Conservation (phyloP, 1,140 invertebrate genomes). For the Drosophila orosa region DNA sequence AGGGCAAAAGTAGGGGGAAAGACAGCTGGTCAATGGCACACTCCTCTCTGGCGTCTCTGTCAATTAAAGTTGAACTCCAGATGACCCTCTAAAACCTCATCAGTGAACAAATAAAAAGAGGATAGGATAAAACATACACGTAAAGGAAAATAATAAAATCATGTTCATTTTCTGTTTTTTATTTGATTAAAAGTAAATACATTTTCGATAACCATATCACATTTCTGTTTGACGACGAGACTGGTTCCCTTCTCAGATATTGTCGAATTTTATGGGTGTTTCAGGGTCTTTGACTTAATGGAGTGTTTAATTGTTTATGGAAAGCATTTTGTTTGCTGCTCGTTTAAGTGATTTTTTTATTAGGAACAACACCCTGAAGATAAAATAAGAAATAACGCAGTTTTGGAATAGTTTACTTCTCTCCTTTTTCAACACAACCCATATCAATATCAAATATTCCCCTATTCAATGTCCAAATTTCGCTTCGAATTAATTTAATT, state of each 20-base stretch:
- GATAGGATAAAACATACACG: not conserved
- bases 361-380: not conserved
- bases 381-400: not conserved
- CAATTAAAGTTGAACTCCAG: conserved; percentile 50
- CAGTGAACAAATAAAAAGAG: conserved; percentile 26
- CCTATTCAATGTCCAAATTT: conserved; percentile 12
- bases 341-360: conserved; percentile 23
- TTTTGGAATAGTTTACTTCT: not conserved
- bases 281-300: conserved; percentile 23
- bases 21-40: conserved; percentile 47
- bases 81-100: conserved; percentile 43
- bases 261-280: conserved; percentile 15
- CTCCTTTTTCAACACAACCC: not conserved
- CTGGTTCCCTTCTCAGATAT: conserved; percentile 2
- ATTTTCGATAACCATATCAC: conserved; percentile 63
- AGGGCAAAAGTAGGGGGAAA: conserved; percentile 3
- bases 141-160: conserved; percentile 11
- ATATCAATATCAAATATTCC: not conserved
- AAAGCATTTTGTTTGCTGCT: conserved; percentile 49
- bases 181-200: conserved; percentile 71
- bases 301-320: conserved; percentile 46
- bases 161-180: conserved; percentile 52
- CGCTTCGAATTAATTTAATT: conserved; percentile 23
- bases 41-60: conserved; percentile 34
- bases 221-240: conserved; percentile 31